Evolutionary conservation across 2,888 invertebrate species (phyloP).

Genomic region (Plemyria rubiginata): DNA sequence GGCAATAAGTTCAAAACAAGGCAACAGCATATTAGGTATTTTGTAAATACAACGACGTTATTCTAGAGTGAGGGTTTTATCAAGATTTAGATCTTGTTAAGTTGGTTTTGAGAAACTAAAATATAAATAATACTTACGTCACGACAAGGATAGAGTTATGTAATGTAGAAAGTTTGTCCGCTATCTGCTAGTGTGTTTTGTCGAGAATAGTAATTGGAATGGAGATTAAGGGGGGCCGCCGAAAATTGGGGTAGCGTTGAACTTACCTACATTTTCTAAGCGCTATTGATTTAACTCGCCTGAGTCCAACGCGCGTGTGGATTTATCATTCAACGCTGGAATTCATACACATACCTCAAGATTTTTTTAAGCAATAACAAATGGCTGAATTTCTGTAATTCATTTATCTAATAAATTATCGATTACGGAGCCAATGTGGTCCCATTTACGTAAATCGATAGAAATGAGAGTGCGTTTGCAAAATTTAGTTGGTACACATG

Average conservation of each 20-base stretch:
- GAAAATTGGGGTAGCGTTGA: conserved; percentile 21
- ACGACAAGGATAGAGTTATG: conserved; percentile 69
- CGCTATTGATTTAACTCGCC: conserved; percentile 20
- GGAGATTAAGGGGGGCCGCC: conserved; percentile 10
- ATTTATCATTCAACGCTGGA: not conserved
- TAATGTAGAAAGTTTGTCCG: conserved; percentile 56
- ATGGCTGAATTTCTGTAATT: not conserved
- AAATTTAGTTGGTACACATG: conserved; percentile 37
- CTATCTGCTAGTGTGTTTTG: conserved; percentile 26
- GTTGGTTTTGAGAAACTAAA: conserved; percentile 6
- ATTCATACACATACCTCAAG: conserved; percentile 3
- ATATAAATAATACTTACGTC: conserved; percentile 63
- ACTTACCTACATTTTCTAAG: conserved; percentile 3
- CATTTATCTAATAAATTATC: conserved; percentile 62
- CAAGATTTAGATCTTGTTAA: not conserved
- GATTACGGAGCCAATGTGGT: conserved; percentile 60
- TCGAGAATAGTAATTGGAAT: conserved; percentile 14
- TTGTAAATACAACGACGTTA: not conserved
- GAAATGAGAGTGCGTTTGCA: conserved; percentile 42
- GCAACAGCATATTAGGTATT: not conserved
- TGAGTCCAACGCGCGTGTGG: not conserved
- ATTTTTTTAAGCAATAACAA: conserved; percentile 3
- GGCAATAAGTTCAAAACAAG: conserved; percentile 3
- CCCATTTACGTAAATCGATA: conserved; percentile 70
- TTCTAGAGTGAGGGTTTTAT: not conserved